Evolutionary conservation across 2,797 vertebrate species (phyloP).

Genomic region (Molossus molossus): DNA sequence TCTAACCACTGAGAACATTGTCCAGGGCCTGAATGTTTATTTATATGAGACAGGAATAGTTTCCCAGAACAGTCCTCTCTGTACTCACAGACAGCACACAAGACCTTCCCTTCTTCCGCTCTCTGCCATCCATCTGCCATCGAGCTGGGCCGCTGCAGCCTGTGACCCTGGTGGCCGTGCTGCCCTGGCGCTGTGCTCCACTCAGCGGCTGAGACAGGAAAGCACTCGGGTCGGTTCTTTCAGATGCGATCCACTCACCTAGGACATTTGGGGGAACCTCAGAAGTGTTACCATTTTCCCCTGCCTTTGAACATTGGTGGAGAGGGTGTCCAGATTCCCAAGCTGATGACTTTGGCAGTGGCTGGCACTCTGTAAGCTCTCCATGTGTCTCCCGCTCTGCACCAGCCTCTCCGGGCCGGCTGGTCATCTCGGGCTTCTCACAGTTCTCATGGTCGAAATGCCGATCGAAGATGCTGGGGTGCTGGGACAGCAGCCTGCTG

Average conservation of each 20-base stretch:
- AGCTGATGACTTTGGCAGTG: not conserved
- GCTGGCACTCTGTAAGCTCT: fast-evolving
- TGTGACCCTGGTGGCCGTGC: not conserved
- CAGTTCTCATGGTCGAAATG: too few relatives aligned
- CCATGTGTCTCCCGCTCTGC: fast-evolving
- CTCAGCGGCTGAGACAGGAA: not conserved
- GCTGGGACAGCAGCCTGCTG: not conserved
- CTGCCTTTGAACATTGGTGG: not conserved
- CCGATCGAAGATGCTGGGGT: not conserved
- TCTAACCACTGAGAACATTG: too few relatives aligned
- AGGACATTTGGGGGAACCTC: too few relatives aligned
- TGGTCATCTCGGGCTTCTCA: not conserved
- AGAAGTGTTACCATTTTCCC: not conserved
- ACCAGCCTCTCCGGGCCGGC: not conserved
- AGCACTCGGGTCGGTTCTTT: not conserved
- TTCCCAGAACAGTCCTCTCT: not conserved
- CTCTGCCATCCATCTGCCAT: not conserved
- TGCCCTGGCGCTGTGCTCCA: fast-evolving
- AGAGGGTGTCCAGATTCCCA: not conserved
- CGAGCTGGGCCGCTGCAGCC: fast-evolving
- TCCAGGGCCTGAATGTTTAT: too few relatives aligned
- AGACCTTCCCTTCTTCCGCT: not conserved
- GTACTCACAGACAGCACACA: not conserved
- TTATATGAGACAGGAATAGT: not conserved
- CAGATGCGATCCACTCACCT: not conserved